Evolutionary conservation across 1,140 invertebrate genomes (phyloP), one percentile per base, ranked within the genome.

Genomic region (Hyles vespertilio): DNA sequence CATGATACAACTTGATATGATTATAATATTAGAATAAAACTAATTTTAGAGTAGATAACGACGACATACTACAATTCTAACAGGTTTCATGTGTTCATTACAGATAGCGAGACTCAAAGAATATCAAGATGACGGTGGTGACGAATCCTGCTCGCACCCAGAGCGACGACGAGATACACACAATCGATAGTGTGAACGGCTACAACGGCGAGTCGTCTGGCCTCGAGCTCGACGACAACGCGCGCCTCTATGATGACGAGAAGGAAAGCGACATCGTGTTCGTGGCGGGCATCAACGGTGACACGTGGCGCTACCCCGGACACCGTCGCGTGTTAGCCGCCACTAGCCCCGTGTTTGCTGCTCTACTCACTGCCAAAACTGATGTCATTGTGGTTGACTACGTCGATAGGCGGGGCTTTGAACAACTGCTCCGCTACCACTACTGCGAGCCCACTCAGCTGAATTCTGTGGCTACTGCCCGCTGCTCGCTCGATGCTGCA

Each of bases 401-500:
- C 69, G 87, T 94, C 3, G 92, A 94, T 48, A 92, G 92, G 45
- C 79, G 93, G 58, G 93, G 93, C 6, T 94, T 94, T 69, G 92
- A 94, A 71, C 90, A 93, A 71, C 83, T 94, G 0, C 83, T 94
- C 43, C 92, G 91, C 87, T 93, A 91, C 69, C 82, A 94, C 53
- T 92, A 93, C 68, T 91, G 91, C 33, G 90, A 94, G 47, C 88
- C 91, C 1, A 90, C 93, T 5, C 87, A 91, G 36, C 89, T 95
- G 33, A 91, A 92, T 54, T 92, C 93, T 0, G 91, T 94, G 2
- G 83, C 86, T 1, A 93, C 92, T 1, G 93, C 93, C 7, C 79
- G 94, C 11, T 89, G 89, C 5, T 92, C 94, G 0, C 89, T 95
- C 0, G 91, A 94, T 68, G 92, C 92, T 1, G 92, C 93, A 5